A percentile compares a stretch with the other conserved stretches of the same genome.
These are phyloP conservation scores for Abscondita cerata DNA, from an alignment of 2,888 invertebrate species.

Conservation along the genomic window DNA sequence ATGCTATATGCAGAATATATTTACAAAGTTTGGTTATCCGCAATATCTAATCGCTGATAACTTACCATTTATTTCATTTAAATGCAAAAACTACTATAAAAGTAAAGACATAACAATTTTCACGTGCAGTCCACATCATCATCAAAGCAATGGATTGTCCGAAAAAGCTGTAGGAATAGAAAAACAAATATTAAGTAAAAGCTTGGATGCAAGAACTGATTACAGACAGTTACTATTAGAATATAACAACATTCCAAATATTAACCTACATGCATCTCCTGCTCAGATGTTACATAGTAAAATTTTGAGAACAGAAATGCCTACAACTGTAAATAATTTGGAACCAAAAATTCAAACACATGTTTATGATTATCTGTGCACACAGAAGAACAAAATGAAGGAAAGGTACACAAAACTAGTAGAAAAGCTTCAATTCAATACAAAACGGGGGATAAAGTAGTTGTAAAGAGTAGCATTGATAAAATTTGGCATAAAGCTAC, in stretches of 20 bases:
- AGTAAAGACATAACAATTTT: background rate
- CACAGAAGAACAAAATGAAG: background rate
- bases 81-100: slow-evolving; percentile 22
- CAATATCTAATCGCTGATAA: slow-evolving; percentile 41
- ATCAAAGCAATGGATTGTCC: slow-evolving; percentile 1
- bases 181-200: slow-evolving; percentile 41
- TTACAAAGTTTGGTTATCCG: slow-evolving; percentile 42
- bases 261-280: background rate
- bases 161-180: slow-evolving; percentile 35
- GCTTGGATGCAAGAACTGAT: slow-evolving; percentile 30
- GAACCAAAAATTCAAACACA: background rate
- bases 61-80: slow-evolving; percentile 37
- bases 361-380: background rate
- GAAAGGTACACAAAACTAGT: background rate
- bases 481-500: too few species aligned
- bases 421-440: too few species aligned
- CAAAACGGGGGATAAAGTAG: too few species aligned
- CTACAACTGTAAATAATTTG: background rate
- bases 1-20: slow-evolving; percentile 37
- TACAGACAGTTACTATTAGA: slow-evolving; percentile 30
- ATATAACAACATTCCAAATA: background rate
- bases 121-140: background rate
- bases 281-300: slow-evolving; percentile 4
- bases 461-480: too few species aligned
- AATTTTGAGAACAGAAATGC: background rate